These are phyloP conservation scores for Camelus bactrianus DNA, from an alignment of 2,113 vertebrate species.

Conservation along the genomic window DNA sequence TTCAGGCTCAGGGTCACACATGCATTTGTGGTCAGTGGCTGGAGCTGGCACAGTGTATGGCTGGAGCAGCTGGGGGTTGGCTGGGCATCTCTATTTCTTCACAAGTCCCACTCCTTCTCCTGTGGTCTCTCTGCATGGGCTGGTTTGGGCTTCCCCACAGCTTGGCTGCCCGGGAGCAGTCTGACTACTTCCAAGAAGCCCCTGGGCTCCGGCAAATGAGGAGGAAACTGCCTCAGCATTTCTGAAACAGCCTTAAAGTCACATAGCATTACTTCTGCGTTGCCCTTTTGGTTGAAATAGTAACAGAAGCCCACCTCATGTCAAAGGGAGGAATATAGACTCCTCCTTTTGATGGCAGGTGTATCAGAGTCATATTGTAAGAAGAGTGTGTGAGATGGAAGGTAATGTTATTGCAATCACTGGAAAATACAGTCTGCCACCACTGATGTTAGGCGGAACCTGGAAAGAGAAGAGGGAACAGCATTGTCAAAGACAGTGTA, in stretches of 20 bases:
- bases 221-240: not conserved
- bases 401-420: not conserved
- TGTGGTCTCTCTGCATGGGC: not conserved
- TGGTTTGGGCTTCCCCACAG: slow-evolving; percentile 30
- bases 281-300: not conserved
- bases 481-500: slow-evolving; percentile 31
- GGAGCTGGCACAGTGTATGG: not conserved
- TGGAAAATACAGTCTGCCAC: not conserved
- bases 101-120: not conserved
- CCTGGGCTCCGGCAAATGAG: not conserved
- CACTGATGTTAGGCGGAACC: not conserved
- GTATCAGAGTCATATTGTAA: not conserved
- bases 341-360: not conserved
- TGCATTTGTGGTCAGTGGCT: not conserved
- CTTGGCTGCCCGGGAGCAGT: not conserved
- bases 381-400: not conserved
- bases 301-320: not conserved
- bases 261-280: not conserved
- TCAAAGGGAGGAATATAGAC: not conserved
- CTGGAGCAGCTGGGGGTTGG: not conserved
- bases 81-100: not conserved
- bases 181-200: not conserved
- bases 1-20: not conserved
- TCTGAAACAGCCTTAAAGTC: slow-evolving; percentile 10
- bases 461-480: not conserved